Base-by-base conservation (phyloP, 2,888 invertebrate genomes). In the Venusia cambrica region DNA sequence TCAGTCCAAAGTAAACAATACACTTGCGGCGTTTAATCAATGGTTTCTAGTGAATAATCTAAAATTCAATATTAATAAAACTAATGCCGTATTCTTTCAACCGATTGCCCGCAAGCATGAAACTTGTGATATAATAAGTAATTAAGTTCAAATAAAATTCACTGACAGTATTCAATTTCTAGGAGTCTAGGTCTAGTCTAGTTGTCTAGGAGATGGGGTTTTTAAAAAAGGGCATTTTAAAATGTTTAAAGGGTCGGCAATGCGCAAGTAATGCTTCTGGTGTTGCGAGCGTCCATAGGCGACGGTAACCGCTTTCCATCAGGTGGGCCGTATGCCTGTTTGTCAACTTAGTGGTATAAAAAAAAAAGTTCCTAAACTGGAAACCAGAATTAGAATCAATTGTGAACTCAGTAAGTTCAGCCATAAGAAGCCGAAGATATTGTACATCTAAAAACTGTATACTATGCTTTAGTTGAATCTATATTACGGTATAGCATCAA, bases 371-470 rank as follows among this genome's bases (percentile, higher is more conserved):
- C 8, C 13, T 30, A 6, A 30, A 30, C 5, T 30, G 21, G 21
- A 30, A 30, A 11, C 4, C 15, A 4, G 30, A n/a, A n/a, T n/a
- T n/a, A n/a, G n/a, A 30, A 22, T 15, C 29, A 1, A 10, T 29
- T n/a, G 21, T 15, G n/a, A 20, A 15, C 15, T n/a, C 19, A 9
- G 10, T 29, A n/a, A 29, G 29, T 15, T 29, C 19, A 3, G 29
- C 29, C 7, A 4, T 29, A 2, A 14, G 29, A 9, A 29, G 14
- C 9, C 10, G 20, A 20, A n/a, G n/a, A n/a, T n/a, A n/a, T n/a
- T n/a, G n/a, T n/a, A n/a, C n/a, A n/a, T n/a, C n/a, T n/a, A n/a
- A n/a, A n/a, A n/a, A n/a, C n/a, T n/a, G n/a, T n/a, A n/a, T n/a
- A n/a, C n/a, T n/a, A n/a, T n/a, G n/a, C n/a, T n/a, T n/a, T n/a